Conservation (phyloP, 2,888 invertebrate genomes). For the Phrixothrix hirtus region DNA sequence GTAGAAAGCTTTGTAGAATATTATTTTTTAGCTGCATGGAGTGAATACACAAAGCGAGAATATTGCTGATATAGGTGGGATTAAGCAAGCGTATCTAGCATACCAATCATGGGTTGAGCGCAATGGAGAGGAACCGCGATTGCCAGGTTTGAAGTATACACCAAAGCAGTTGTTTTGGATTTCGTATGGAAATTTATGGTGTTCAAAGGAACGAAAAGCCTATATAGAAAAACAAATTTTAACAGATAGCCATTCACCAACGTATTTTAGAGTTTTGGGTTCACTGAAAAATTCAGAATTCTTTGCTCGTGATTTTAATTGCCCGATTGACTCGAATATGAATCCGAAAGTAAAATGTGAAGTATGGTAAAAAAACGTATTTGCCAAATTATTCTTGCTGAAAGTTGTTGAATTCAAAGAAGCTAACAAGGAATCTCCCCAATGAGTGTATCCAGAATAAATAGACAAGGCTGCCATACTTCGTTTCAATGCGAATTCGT, state of each 20-base stretch:
- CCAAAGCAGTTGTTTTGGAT: slow-evolving; percentile 64
- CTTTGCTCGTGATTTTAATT: slow-evolving; percentile 66
- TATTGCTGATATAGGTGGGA: slow-evolving; percentile 92
- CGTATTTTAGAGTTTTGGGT: slow-evolving; percentile 63
- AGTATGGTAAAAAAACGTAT: no score
- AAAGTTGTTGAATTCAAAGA: no score
- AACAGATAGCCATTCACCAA: slow-evolving; percentile 66
- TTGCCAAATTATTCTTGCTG: no score
- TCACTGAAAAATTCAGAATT: slow-evolving; percentile 65
- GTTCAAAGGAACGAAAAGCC: slow-evolving; percentile 68
- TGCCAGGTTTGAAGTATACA: no score
- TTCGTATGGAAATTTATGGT: slow-evolving; percentile 65
- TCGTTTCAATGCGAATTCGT: no score
- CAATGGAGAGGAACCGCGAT: slow-evolving; percentile 44
- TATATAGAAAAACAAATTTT: slow-evolving; percentile 71
- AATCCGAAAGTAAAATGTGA: slow-evolving; percentile 65
- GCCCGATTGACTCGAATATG: slow-evolving; percentile 63
- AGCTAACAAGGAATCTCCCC: no score
- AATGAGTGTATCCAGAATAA: no score
- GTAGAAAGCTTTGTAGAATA: slow-evolving; percentile 54
- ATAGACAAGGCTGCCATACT: no score
- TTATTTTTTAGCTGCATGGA: slow-evolving; percentile 73
- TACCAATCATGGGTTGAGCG: slow-evolving; percentile 47
- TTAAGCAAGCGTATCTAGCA: slow-evolving; percentile 76
- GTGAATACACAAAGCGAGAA: slow-evolving; percentile 92